Evolutionary conservation across 2,888 invertebrate genomes (phyloP), one percentile per base, ranked within the genome.

Genomic region (Tineola bisselliella): DNA sequence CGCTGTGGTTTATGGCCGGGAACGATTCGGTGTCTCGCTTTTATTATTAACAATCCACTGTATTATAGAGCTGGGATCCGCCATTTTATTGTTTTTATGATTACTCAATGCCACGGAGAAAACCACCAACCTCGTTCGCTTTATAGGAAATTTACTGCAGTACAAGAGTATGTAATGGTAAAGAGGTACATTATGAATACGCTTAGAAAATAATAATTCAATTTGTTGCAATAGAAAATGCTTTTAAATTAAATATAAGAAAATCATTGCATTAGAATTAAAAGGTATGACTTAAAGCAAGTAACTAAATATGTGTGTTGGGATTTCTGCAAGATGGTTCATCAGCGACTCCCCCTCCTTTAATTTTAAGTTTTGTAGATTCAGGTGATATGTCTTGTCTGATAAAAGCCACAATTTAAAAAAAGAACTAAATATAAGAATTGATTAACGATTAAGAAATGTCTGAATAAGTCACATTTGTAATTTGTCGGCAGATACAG

Each of bases 31-130:
- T 62, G 60, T 66, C 61, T 64, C 64, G 63, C 38, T 65, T 68
- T 70, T 69, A 72, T 71, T 71, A 70, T 71, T 70, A 52, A 56
- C 19, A 18, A 56, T 56, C 56, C 19, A 56, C 19, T 19, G 56
- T 11, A 25, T 25, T 56, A 56, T 19, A 30, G 11, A 15, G 56
- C 18, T n/a, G 12, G 56, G 30, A 25, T 19, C 19, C 19, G 56
- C 30, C 56, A 56, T 56, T n/a, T 19, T 56, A 25, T 56, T 56
- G 56, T 19, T 25, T 13, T 48, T 17, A 48, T 38, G 38, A 38
- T 38, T 38, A 38, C 38, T 38, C 38, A 38, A 38, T 38, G 38
- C 38, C 3, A 38, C 38, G 5, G 2, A 38, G 38, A 38, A 38
- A 38, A 38, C 38, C 38, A 38, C 38, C 38, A 38, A 38, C 11